Evolutionary conservation across 2,888 invertebrate species (phyloP), one percentile per base, ranked within the genome.

Genomic region (Lacanobia oleracea): DNA sequence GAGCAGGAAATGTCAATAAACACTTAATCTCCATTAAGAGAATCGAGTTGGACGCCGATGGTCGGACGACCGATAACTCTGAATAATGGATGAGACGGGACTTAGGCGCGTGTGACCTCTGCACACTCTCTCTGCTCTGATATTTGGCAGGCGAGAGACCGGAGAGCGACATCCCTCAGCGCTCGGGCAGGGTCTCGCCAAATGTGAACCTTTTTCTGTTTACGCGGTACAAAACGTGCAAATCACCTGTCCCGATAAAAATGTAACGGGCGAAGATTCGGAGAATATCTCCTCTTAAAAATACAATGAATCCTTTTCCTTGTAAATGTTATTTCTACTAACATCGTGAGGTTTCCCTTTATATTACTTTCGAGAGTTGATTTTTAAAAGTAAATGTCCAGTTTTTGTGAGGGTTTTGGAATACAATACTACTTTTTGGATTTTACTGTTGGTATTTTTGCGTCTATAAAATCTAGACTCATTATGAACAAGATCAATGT

Each of bases 51-150:
- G 87, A 87, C 81, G 84, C 84, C 88, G 84, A 82, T 88, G 85
- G 84, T 82, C 85, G 86, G 69, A 77, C 84, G 81, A 83, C 86
- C 88, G 86, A 88, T 89, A 87, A 86, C 83, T 88, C 86, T 93
- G 92, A 93, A 93, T 93, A 92, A 93, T 93, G 91, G 88, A 93
- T 93, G 91, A 91, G 88, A 83, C 83, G 73, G 83, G 75, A 67
- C 81, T 67, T 76, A 86, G 86, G 79, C 85, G 89, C 85, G 87
- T 88, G 90, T 88, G 90, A 90, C 91, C 91, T 84, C 66, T 74
- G 61, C 60, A 65, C 63, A 68, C 82, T 85, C n/a, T n/a, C n/a
- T n/a, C n/a, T n/a, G n/a, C n/a, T n/a, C n/a, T n/a, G n/a, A 82
- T 79, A 87, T 88, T 87, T 83, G 82, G 81, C 75, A 84, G 81